Base-by-base conservation (phyloP, 2,113 vertebrate species). In the Corvus moneduloides region DNA sequence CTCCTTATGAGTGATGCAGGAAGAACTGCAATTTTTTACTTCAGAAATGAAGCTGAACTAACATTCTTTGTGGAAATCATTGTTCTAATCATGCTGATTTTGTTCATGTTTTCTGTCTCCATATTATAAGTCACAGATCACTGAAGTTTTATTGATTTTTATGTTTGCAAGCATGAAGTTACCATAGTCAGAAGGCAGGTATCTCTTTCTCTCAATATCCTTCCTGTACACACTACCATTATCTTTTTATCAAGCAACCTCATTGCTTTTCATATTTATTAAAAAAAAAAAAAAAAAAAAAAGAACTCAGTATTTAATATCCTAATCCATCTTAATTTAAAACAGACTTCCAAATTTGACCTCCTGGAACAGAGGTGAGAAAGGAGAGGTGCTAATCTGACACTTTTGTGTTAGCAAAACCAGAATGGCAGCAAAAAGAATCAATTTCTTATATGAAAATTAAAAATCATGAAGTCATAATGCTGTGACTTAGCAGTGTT, bases 281-380 rank as follows among this genome's bases (percentile, higher is more conserved):
- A n/a, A 26, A 27, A 33, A 69, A 26, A 67, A 69, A 26, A 26
- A n/a, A n/a, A n/a, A 72, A 52, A 58, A 22, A 23, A 63, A 28
- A 46, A 55, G 1, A 16, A 19, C 2, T 43, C 41, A 28, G 26
- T 48, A 54, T 94, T 92, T 75, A 78, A 72, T 90, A 58, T 68
- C 39, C 11, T 72, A 86, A 84, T 90, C 30, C 52, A 75, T 67
- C 14, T 88, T 82, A 69, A 93, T 76, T 92, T 96, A 88, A 84
- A 94, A 44, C 43, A 82, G 41, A 37, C 28, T 78, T 71, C 39
- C 9, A 71, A 64, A 74, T 61, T 9, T 78, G 61, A 92, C 61
- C 41, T 61, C 7, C 18, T 62, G 69, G n/a, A 90, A 46, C 32
- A 54, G 75, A 89, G 52, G n/a, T 95, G 68, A 68, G 61, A 78